Conservation (phyloP, 1,140 invertebrate species). For the Chrysoperla carnea region DNA sequence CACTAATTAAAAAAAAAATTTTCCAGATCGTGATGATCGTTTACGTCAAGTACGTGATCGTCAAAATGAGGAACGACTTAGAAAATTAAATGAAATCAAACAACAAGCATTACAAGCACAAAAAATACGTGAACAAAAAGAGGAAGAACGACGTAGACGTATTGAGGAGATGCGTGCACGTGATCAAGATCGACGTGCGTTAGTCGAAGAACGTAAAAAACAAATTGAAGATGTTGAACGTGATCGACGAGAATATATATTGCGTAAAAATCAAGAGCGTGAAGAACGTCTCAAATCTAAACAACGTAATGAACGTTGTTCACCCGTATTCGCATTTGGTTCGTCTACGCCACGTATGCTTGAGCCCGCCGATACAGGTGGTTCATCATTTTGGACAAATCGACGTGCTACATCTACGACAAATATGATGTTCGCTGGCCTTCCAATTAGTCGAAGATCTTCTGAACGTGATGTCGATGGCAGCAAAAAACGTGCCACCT, state of each 20-base stretch:
- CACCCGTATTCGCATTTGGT: slow-evolving; percentile 67
- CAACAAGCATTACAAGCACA: slow-evolving; percentile 71
- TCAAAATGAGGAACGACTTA: slow-evolving; percentile 70
- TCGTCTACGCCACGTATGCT: slow-evolving; percentile 74
- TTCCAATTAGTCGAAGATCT: slow-evolving; percentile 59
- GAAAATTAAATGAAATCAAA: slow-evolving; percentile 69
- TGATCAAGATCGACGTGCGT: slow-evolving; percentile 53
- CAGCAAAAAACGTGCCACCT: slow-evolving; percentile 65
- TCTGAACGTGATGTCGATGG: slow-evolving; percentile 62
- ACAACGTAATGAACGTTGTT: slow-evolving; percentile 46
- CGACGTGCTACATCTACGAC: slow-evolving; percentile 71
- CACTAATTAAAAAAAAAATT: no score
- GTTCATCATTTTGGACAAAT: slow-evolving; percentile 56
- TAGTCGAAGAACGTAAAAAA: slow-evolving; percentile 68
- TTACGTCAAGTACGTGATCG: slow-evolving; percentile 50
- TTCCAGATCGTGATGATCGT: slow-evolving; percentile 33
- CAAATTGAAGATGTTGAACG: slow-evolving; percentile 73
- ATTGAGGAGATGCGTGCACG: slow-evolving; percentile 61
- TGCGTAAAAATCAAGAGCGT: slow-evolving; percentile 68
- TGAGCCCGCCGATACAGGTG: slow-evolving; percentile 60
- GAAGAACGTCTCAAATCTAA: slow-evolving; percentile 65
- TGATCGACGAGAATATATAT: slow-evolving; percentile 64
- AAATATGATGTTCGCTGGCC: slow-evolving; percentile 59
- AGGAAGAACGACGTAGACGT: slow-evolving; percentile 59
- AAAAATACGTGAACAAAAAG: slow-evolving; percentile 71